These are phyloP conservation scores for Leucosticte australis DNA, from an alignment of 2,113 vertebrate genomes.

Conservation along the genomic window DNA sequence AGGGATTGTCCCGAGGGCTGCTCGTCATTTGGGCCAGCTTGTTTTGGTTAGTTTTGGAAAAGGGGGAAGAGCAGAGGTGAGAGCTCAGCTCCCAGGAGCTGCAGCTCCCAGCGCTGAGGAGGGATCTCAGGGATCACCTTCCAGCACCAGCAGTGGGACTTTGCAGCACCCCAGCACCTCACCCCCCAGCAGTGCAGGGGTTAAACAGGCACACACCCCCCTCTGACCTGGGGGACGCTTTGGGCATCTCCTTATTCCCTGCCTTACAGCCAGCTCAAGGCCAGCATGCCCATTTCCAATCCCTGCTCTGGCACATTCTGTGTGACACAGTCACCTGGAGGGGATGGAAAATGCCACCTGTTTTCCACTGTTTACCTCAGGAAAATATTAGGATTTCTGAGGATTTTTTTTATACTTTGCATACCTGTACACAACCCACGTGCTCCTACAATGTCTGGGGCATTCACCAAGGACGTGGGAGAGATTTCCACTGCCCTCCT, in stretches of 20 bases:
- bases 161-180: background rate
- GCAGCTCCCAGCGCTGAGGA: background rate
- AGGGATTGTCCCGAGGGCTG: background rate
- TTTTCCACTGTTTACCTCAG: background rate
- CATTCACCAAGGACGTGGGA: background rate
- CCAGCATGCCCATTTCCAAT: background rate
- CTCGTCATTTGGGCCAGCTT: background rate
- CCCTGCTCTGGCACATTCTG: background rate
- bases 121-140: background rate
- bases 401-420: background rate
- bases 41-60: background rate
- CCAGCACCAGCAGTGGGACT: accelerated
- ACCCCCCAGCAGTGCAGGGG: accelerated
- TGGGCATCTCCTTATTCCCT: background rate
- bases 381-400: background rate
- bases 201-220: background rate
- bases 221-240: background rate
- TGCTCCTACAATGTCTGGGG: background rate
- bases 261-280: background rate
- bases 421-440: accelerated
- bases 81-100: background rate
- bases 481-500: background rate
- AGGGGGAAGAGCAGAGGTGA: background rate
- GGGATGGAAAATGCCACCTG: background rate
- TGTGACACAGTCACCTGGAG: accelerated